Evolutionary conservation across 2,113 vertebrate species (phyloP).

Genomic region (Ascaphus truei): DNA sequence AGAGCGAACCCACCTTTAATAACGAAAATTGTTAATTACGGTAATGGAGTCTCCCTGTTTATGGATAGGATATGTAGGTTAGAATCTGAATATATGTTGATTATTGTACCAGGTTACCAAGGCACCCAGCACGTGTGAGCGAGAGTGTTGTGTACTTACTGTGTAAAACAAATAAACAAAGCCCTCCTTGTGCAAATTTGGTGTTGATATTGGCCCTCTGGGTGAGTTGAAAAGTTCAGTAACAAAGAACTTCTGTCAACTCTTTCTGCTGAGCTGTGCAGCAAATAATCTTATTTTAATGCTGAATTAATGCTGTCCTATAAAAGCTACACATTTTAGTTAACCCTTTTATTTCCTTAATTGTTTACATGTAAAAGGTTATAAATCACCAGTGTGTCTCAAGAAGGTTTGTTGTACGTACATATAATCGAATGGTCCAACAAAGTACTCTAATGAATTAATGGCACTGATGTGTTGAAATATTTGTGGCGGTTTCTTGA

Average conservation of each 20-base stretch:
- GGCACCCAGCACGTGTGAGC: not conserved
- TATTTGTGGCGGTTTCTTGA: too few species aligned
- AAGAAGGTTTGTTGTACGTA: too few species aligned
- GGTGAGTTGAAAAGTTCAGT: constrained; percentile 29
- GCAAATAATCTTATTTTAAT: constrained; percentile 6
- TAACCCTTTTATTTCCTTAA: not conserved
- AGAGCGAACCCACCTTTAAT: too few species aligned
- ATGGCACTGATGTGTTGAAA: too few species aligned
- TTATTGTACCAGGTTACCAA: not conserved
- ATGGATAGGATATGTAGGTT: too few species aligned
- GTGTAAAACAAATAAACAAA: not conserved
- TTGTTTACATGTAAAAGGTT: too few species aligned
- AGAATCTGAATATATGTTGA: too few species aligned
- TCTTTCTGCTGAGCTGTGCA: not conserved
- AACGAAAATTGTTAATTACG: too few species aligned
- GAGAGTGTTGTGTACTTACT: not conserved
- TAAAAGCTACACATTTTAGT: not conserved
- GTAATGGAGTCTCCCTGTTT: too few species aligned
- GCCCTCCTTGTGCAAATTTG: constrained; percentile 13
- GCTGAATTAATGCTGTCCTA: not conserved
- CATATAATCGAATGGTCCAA: too few species aligned
- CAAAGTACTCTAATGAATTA: too few species aligned
- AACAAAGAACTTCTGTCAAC: constrained; percentile 10
- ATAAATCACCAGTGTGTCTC: too few species aligned
- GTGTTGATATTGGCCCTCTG: not conserved